Percentiles rank a stretch among this genome's conserved stretches.
These are phyloP conservation scores for Willowsia nigromaculata DNA, from an alignment of 2,888 invertebrate species.

Conservation along the genomic window DNA sequence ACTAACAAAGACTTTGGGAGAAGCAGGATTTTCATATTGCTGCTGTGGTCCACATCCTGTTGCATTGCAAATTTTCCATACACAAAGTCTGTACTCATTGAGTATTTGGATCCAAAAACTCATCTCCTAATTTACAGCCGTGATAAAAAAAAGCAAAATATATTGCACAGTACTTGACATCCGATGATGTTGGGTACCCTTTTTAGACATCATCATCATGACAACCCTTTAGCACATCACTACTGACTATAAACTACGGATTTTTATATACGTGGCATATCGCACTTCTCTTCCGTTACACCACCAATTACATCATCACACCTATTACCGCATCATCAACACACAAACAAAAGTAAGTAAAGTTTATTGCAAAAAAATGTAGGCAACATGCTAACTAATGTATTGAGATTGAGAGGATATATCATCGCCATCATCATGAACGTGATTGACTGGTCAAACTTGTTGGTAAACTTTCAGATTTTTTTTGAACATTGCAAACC, in stretches of 20 bases:
- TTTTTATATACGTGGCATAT: neutral
- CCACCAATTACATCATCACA: conserved; percentile 18
- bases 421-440: neutral
- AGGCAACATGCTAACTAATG: neutral
- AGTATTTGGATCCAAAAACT: too few relatives aligned
- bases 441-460: conserved; percentile 57
- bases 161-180: neutral
- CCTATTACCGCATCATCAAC: conserved; percentile 5
- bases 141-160: too few relatives aligned
- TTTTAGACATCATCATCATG: neutral
- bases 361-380: neutral
- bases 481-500: neutral
- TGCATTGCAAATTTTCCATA: too few relatives aligned
- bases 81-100: too few relatives aligned
- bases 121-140: too few relatives aligned
- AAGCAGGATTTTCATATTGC: too few relatives aligned
- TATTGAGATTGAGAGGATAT: neutral
- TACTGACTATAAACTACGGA: neutral
- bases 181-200: neutral
- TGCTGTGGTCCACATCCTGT: too few relatives aligned
- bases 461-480: conserved; percentile 63
- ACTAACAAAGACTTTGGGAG: too few relatives aligned
- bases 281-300: conserved; percentile 26
- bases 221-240: too few relatives aligned
- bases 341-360: neutral